Evolutionary conservation across 2,113 vertebrate species (phyloP).

Genomic region (Actenoides lindsayi): DNA sequence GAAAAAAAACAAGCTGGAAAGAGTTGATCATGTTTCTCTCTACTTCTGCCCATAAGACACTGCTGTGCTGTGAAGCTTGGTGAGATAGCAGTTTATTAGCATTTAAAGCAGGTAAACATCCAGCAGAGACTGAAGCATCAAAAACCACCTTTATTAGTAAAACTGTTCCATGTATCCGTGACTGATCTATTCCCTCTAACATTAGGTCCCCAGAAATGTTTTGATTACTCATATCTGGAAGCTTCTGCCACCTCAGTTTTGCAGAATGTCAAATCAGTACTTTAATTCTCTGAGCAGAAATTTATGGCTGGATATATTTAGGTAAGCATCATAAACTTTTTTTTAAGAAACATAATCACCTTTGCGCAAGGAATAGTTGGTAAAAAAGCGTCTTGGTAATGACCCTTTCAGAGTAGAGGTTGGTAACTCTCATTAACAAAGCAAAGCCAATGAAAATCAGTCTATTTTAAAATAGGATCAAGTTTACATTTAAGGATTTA

Average conservation of each 20-base stretch:
- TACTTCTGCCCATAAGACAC: neutral
- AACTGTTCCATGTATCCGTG: neutral
- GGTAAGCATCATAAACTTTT: neutral
- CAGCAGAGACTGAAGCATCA: neutral
- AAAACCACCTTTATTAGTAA: neutral
- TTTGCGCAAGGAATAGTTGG: neutral
- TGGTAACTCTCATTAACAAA: neutral
- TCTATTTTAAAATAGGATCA: neutral
- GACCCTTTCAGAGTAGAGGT: neutral
- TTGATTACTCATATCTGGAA: neutral
- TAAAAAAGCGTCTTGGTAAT: neutral
- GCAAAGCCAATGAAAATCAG: neutral
- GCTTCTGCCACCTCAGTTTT: neutral
- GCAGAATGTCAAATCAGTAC: neutral
- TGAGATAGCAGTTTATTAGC: neutral
- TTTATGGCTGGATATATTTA: neutral
- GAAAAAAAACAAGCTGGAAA: neutral
- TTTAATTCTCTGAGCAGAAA: neutral
- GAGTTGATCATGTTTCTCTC: neutral
- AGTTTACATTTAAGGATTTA: neutral
- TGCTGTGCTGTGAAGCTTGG: rapidly evolving
- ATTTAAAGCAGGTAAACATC: neutral
- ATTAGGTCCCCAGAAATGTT: neutral
- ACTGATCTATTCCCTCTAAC: neutral
- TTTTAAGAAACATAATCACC: neutral